Conservation (phyloP, 2,888 invertebrate genomes). For the Caenorhabditis becei region DNA sequence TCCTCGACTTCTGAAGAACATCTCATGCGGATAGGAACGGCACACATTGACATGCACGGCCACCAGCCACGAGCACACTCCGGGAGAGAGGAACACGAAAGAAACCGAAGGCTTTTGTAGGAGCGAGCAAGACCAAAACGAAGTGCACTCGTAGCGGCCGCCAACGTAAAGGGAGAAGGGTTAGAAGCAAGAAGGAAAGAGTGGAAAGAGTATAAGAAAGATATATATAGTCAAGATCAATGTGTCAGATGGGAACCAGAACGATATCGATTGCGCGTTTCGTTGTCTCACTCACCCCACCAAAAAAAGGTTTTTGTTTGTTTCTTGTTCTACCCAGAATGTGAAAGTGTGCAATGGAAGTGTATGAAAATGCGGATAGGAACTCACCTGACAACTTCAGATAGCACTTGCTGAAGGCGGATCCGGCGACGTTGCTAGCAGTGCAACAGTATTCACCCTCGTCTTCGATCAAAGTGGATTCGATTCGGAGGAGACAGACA, state of each 20-base stretch:
- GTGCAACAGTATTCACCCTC: slow-evolving; percentile 90
- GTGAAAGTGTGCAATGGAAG: slow-evolving; percentile 49
- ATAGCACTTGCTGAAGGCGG: slow-evolving; percentile 85
- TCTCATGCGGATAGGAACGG: slow-evolving; percentile 16
- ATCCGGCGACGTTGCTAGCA: slow-evolving; percentile 90
- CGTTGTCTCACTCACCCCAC: slow-evolving; percentile 47
- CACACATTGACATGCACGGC: slow-evolving; percentile 49
- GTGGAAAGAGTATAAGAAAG: slow-evolving; percentile 13
- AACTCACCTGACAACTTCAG: slow-evolving; percentile 76
- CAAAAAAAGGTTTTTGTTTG: no score
- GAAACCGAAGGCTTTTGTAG: slow-evolving; percentile 26
- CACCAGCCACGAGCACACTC: slow-evolving; percentile 61
- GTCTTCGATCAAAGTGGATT: slow-evolving; percentile 86
- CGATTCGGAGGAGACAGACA: slow-evolving; percentile 77
- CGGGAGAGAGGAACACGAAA: slow-evolving; percentile 10
- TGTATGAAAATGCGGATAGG: slow-evolving; percentile 21
- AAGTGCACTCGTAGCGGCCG: slow-evolving; percentile 57
- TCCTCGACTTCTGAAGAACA: slow-evolving; percentile 50
- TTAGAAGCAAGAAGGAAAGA: not conserved
- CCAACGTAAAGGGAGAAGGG: slow-evolving; percentile 22
- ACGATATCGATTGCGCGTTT: slow-evolving; percentile 57
- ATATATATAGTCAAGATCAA: not conserved
- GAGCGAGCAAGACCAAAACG: slow-evolving; percentile 57
- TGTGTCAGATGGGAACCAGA: not conserved
- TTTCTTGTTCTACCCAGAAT: no score